Base-by-base conservation (phyloP, 2,888 invertebrate genomes). In the Apotomis capreana region DNA sequence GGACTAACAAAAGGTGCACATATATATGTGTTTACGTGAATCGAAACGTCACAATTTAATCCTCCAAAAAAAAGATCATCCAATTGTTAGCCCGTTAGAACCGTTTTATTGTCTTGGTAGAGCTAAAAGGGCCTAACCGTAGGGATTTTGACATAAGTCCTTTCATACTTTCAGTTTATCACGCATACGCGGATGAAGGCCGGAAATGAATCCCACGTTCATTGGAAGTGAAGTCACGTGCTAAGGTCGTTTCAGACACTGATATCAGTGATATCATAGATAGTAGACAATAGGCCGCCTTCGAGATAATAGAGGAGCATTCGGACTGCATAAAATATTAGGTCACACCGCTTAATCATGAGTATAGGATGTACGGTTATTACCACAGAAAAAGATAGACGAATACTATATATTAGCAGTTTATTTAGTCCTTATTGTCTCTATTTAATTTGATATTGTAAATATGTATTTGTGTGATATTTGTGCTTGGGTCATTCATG, bases 201-300 rank as follows among this genome's bases (percentile, higher is more conserved):
- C 52, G 54, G 64, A 54, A 6, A 52, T 52, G 63, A 55, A 36
- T 9, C 55, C 64, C 26, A 55, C 64, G 54, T 44, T 40, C 44
- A 55, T 64, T 57, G 26, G 26, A 6, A 65, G 65, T 57, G 36
- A 12, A 46, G 26, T 46, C 65, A 65, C 65, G 65, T 44, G 26
- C 46, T 12, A 57, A 57, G 55, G 65, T 15, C 55, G 44, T 26
- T 5, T 58, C 58, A 26, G 40, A 40, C 6, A 40, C 40, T 49
- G 49, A 49, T 49, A 58, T 37, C 40, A 6, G 40, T 46, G 65
- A 57, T 63, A 63, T 65, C 55, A 44, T n/a, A 65, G 65, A 65
- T 55, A 57, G 55, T 9, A 65, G 65, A 65, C 65, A 57, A 65
- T 65, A n/a, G 55, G 52, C 9, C 37, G 37, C 49, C 55, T 57